Conservation (phyloP, 2,797 vertebrate genomes). For the Holocentrus rufus region DNA sequence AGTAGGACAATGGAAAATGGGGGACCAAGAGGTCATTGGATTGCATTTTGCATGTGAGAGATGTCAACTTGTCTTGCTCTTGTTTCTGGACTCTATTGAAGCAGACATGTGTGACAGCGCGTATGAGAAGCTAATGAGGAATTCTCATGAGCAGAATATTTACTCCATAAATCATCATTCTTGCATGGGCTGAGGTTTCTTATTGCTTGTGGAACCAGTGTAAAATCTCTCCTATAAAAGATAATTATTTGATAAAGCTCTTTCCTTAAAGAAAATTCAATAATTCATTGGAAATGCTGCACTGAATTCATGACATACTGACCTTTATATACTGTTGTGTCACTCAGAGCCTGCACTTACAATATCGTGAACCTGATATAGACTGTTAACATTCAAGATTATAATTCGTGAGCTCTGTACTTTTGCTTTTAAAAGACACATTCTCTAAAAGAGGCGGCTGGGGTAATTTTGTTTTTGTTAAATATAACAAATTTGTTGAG, state of each 20-base stretch:
- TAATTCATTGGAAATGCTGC: conserved; percentile 1
- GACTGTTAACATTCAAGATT: too few species aligned
- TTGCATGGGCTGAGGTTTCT: not conserved
- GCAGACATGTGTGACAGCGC: not conserved
- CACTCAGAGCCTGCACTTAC: too few species aligned
- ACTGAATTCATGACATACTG: not conserved
- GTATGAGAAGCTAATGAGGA: conserved; percentile 1
- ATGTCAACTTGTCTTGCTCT: not conserved
- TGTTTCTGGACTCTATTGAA: not conserved
- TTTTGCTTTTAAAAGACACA: too few species aligned
- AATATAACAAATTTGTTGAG: too few species aligned
- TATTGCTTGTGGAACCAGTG: not conserved
- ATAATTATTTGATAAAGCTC: not conserved
- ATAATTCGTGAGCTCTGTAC: too few species aligned
- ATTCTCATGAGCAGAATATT: not conserved
- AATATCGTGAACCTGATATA: too few species aligned
- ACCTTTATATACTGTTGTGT: too few species aligned
- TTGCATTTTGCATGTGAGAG: conserved; percentile 26
- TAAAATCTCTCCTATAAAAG: not conserved
- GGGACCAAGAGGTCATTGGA: conserved; percentile 38
- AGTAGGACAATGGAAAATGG: conserved; percentile 46
- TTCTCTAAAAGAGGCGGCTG: too few species aligned
- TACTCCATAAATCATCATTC: not conserved
- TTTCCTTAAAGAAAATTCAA: not conserved
- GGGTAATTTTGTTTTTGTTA: too few species aligned